Percentiles rank a stretch among this genome's conserved stretches.
phyloP scores from a whole-genome alignment of 1,140 invertebrate genomes.

The Eupristina koningsbergeri region DNA sequence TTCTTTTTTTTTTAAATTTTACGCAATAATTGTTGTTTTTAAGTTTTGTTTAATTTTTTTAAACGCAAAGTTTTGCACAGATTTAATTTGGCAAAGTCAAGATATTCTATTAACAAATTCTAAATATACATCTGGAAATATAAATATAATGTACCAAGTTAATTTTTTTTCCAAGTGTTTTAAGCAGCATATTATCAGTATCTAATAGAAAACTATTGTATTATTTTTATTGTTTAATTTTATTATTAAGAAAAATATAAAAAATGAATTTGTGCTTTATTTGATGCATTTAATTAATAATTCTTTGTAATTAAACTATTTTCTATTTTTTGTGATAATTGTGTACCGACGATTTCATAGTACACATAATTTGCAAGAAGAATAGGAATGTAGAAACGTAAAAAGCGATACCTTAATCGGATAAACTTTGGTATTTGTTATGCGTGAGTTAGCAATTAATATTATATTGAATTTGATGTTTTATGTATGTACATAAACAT shows the following conservation, averaged over 20 bases:
- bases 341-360: constrained; percentile 23
- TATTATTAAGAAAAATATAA: constrained; percentile 3
- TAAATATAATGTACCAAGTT: constrained; percentile 37
- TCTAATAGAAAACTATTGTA: constrained; percentile 37
- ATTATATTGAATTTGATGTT: constrained; percentile 48
- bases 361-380: constrained; percentile 25
- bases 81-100: constrained; percentile 22
- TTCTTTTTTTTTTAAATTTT: not conserved
- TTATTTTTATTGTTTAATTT: no score
- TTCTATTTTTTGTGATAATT: not conserved
- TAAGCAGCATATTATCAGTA: constrained; percentile 40
- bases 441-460: constrained; percentile 61
- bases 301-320: constrained; percentile 14
- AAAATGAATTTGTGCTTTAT: constrained; percentile 29
- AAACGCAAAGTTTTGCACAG: constrained; percentile 17
- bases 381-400: constrained; percentile 58
- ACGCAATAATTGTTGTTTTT: not conserved
- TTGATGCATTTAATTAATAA: constrained; percentile 7
- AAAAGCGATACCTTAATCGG: constrained; percentile 62
- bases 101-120: constrained; percentile 7
- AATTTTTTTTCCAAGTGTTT: constrained; percentile 30
- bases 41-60: constrained; percentile 27
- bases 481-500: constrained; percentile 62
- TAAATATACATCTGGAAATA: constrained; percentile 37
- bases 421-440: constrained; percentile 74